Evolutionary conservation across 2,888 invertebrate species (phyloP).

Genomic region (Netelia melanura): DNA sequence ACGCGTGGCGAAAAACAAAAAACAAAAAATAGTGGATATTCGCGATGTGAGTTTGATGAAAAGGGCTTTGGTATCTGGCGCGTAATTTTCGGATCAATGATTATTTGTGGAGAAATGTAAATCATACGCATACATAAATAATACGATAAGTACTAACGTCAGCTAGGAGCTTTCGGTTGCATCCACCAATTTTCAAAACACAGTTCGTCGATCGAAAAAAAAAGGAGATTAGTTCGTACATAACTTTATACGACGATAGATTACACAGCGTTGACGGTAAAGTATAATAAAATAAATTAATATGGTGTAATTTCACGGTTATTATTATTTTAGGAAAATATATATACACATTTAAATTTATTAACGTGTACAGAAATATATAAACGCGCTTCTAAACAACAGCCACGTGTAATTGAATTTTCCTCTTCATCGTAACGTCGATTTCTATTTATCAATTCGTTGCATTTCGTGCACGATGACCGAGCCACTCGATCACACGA

Average conservation of each 20-base stretch:
- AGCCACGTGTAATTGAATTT: constrained; percentile 31
- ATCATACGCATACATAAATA: background rate
- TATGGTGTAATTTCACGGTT: no score
- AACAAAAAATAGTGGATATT: background rate
- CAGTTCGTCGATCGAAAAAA: no score
- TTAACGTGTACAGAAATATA: background rate
- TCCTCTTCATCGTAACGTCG: constrained; percentile 11
- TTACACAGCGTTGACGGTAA: no score
- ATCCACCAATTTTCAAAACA: background rate
- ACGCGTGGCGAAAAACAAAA: background rate
- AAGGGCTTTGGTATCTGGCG: background rate
- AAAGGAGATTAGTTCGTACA: no score
- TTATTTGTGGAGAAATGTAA: constrained; percentile 50
- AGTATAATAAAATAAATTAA: no score
- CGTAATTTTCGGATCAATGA: constrained; percentile 63
- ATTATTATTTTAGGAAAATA: background rate
- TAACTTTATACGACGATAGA: no score
- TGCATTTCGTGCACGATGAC: constrained; percentile 48
- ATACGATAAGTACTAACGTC: background rate
- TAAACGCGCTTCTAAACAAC: background rate
- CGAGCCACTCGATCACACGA: constrained; percentile 29
- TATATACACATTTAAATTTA: background rate
- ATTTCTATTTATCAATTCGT: constrained; percentile 45
- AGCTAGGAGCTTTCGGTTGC: background rate
- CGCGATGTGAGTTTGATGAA: background rate